Base-by-base conservation (phyloP, 35 echinoderm and acorn worm genomes). In the Apostichopus parvimensis region DNA sequence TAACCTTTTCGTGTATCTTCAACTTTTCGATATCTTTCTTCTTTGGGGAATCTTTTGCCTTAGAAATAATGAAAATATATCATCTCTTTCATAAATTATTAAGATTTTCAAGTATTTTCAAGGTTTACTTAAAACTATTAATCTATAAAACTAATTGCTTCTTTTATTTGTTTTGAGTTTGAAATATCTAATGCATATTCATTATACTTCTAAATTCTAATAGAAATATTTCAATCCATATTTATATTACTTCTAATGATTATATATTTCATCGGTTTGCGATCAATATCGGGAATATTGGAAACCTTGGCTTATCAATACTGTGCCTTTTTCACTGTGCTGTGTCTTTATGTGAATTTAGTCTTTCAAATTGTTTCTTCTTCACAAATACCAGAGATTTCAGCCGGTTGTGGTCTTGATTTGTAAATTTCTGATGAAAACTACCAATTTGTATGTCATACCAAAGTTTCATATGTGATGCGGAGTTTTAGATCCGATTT, bases 281-380 rank as follows among this genome's bases (percentile, higher is more conserved):
- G 6, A 25, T 82, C 45, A 4, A 14, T 52, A 45, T 82, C 6
- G 17, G 10, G 34, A 54, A 6, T 45, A 34, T 13, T 5, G 79
- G 45, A 54, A 54, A 9, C 79, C 45, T 82, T 82, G 79, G 79
- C 79, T 82, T 82, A 82, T 82, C 79, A 82, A 82, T 34, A 18
- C 79, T 82, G 79, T 82, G 79, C 79, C 79, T 82, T 82, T 82
- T 82, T 82, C 23, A 52, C 17, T 55, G 45, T 82, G 17, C 54
- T 18, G 26, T 54, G 79, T 82, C 79, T 82, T 82, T 82, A 6
- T 82, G 79, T 82, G 79, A 82, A 54, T 54, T 82, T 82, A 54
- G 79, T 55, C 79, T 82, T 82, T 80, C 78, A 45, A 65, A 34
- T 34, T 34, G 28, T 34, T 2, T 34, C 28, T 34, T 34, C 28